Conservation (phyloP, 2,888 invertebrate genomes). For the Phengaris arion region DNA sequence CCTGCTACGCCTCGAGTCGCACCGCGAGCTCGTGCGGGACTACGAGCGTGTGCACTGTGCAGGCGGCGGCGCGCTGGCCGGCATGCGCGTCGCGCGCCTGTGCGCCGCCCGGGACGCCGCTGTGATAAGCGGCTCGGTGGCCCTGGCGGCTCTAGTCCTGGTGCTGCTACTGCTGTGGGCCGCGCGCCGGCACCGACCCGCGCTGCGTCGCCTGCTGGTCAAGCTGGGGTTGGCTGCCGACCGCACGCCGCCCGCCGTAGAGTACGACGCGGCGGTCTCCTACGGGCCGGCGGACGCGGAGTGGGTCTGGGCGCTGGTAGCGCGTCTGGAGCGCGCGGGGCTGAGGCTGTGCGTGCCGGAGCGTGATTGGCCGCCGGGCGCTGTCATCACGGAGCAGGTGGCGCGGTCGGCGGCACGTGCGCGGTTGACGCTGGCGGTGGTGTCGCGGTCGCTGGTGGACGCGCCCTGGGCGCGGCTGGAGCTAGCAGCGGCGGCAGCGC, state of each 20-base stretch:
- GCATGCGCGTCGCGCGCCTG: constrained; percentile 37
- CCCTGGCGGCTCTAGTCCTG: constrained; percentile 2
- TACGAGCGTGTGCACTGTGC: constrained; percentile 37
- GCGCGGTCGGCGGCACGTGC: constrained; percentile 85
- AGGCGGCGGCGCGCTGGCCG: constrained; percentile 31
- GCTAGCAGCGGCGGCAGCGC: constrained; percentile 49
- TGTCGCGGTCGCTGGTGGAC: constrained; percentile 45
- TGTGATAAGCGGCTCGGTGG: constrained; percentile 32
- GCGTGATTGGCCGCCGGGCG: constrained; percentile 42
- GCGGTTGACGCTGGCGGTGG: constrained; percentile 62
- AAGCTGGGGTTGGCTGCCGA: constrained; percentile 40
- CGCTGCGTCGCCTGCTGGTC: constrained; percentile 39
- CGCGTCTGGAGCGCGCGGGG: constrained; percentile 77
- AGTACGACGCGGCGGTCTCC: constrained; percentile 74
- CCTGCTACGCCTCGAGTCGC: constrained; percentile 32
- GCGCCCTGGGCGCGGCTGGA: constrained; percentile 85
- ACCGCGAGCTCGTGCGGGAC: constrained; percentile 37
- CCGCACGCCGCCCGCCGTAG: constrained; percentile 30
- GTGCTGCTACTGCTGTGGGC: constrained; percentile 39
- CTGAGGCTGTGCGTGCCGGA: constrained; percentile 81
- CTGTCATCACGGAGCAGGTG: constrained; percentile 83
- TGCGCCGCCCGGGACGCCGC: constrained; percentile 43
- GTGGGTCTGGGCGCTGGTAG: constrained; percentile 84
- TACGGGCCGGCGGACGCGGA: constrained; percentile 87
- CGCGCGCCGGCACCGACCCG: constrained; percentile 39